A percentile compares a stretch with the other conserved stretches of the same genome.
Evolutionary conservation across 2,888 invertebrate genomes (phyloP).

Genomic region (Odiellus spinosus): DNA sequence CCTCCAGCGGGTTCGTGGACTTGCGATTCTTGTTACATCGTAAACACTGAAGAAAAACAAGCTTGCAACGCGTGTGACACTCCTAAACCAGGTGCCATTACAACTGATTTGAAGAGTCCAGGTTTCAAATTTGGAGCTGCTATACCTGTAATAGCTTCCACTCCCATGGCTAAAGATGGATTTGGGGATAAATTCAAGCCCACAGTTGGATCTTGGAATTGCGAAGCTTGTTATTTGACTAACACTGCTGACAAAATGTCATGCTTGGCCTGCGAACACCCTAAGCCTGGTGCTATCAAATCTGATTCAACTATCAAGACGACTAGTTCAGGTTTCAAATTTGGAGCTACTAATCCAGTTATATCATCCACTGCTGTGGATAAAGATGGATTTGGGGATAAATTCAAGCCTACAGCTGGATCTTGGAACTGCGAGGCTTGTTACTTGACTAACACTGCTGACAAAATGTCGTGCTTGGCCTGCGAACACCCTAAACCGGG

Average conservation of each 20-base stretch:
- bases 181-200: conserved; percentile 37
- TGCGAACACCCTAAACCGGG: conserved; percentile 31
- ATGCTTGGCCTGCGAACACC: conserved; percentile 40
- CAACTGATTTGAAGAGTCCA: background rate
- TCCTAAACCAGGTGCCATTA: conserved; percentile 15
- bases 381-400: conserved; percentile 26
- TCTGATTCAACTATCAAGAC: too few relatives aligned
- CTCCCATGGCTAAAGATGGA: too few relatives aligned
- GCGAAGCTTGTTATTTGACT: conserved; percentile 29
- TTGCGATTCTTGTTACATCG: conserved; percentile 45
- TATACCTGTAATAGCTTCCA: conserved; percentile 1
- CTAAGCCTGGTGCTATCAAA: too few relatives aligned
- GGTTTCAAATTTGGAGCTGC: background rate
- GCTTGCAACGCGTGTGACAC: conserved; percentile 40
- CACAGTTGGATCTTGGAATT: conserved; percentile 45
- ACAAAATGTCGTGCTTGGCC: conserved; percentile 37
- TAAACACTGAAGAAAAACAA: background rate
- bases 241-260: conserved; percentile 25
- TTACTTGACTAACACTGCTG: conserved; percentile 15
- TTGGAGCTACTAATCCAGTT: background rate
- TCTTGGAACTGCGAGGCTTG: conserved; percentile 47
- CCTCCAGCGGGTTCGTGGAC: conserved; percentile 44
- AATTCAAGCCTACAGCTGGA: conserved; percentile 39
- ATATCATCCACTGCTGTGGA: conserved; percentile 9
- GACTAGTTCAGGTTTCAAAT: background rate